These are phyloP conservation scores for Austrolebias charrua DNA, from an alignment of 2,797 vertebrate genomes.

Conservation along the genomic window DNA sequence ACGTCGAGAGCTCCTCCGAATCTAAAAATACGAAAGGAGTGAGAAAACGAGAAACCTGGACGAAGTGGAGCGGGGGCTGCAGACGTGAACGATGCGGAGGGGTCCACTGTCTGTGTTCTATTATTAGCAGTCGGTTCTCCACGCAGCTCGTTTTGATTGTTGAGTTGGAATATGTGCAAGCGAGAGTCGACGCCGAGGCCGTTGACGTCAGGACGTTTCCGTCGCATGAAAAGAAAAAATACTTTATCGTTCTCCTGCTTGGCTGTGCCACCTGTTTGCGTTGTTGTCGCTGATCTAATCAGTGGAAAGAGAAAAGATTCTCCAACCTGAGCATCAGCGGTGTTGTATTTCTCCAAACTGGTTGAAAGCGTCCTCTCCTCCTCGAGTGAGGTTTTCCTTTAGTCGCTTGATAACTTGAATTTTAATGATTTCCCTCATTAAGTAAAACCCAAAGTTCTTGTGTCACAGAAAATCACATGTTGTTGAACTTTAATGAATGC, in stretches of 20 bases:
- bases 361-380: background rate
- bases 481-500: background rate
- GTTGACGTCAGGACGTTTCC: constrained; percentile 33
- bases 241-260: constrained; percentile 19
- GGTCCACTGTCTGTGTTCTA: constrained; percentile 19
- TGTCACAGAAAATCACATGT: background rate
- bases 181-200: constrained; percentile 22
- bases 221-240: constrained; percentile 3
- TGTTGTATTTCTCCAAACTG: background rate
- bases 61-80: constrained; percentile 10
- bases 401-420: background rate
- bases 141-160: constrained; percentile 33
- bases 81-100: background rate
- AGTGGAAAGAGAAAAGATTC: background rate
- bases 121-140: constrained; percentile 27
- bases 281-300: constrained; percentile 6
- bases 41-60: background rate
- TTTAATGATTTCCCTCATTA: background rate
- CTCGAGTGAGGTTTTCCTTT: background rate
- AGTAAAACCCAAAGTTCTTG: background rate
- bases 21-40: background rate
- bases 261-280: constrained; percentile 41
- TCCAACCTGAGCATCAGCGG: constrained; percentile 1
- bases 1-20: background rate
- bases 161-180: constrained; percentile 24